These are phyloP conservation scores for Merluccius polli DNA, from an alignment of 2,797 vertebrate genomes.

Conservation along the genomic window DNA sequence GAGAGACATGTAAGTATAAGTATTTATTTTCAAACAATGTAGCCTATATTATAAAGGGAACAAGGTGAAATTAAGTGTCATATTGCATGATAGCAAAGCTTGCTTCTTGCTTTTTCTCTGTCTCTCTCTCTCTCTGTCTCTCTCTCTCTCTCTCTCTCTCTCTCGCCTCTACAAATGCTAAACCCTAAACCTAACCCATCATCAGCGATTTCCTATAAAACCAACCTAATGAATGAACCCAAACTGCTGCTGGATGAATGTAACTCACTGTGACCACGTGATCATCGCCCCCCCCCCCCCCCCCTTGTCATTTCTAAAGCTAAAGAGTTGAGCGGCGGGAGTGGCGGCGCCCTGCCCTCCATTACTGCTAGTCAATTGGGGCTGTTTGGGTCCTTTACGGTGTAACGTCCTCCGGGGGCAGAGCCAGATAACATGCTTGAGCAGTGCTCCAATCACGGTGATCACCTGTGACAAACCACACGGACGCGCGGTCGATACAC, in stretches of 20 bases:
- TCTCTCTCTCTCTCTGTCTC: no score
- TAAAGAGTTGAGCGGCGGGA: neutral
- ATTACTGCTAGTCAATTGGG: constrained; percentile 38
- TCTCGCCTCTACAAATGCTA: neutral
- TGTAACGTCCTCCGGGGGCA: constrained; percentile 30
- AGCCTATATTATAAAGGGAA: neutral
- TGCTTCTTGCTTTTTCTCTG: neutral
- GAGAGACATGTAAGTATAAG: neutral
- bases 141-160: neutral
- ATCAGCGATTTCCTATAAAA: neutral
- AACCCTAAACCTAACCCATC: neutral
- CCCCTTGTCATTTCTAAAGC: neutral
- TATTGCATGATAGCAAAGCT: neutral
- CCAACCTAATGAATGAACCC: neutral
- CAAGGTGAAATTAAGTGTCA: neutral
- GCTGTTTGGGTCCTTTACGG: constrained; percentile 43
- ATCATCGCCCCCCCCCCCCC: no score
- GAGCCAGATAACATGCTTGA: constrained; percentile 47
- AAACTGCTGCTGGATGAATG: neutral
- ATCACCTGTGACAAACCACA: constrained; percentile 71
- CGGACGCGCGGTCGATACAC: constrained; percentile 54
- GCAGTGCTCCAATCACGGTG: constrained; percentile 59
- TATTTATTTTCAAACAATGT: neutral
- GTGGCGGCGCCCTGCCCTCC: neutral
- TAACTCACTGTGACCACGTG: no score